Base-by-base conservation (phyloP, 2,888 invertebrate genomes). In the Sphinx pinastri region DNA sequence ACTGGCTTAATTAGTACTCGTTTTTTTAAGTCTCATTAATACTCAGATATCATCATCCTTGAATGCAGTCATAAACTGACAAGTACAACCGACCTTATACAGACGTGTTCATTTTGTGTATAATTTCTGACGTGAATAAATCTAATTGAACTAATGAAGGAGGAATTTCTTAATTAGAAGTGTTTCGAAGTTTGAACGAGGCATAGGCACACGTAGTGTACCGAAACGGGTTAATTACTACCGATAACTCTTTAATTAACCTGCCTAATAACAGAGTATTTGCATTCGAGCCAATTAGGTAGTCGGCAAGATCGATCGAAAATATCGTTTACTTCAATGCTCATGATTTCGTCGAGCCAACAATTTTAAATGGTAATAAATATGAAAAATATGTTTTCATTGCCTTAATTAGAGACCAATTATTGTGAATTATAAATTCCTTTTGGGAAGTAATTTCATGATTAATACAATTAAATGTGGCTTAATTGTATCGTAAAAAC, bases 241-340 rank as follows among this genome's bases (percentile, higher is more conserved):
- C 82, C 92, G 90, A 92, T 92, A 93, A 92, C 91, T 93, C 93
- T 92, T 92, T 93, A 93, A 93, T 93, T 93, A 93, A 92, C 90
- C 91, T 90, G 89, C 90, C 90, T 93, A 92, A 93, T 93, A 92
- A 92, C 90, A 90, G 87, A 88, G 92, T 88, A 88, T 91, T 91
- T 91, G 91, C 92, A 91, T 91, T 89, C 82, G 80, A 87, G 84
- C 88, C 88, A 92, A 92, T 92, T 92, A 92, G 85, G 82, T 80
- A 81, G 79, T 76, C 79, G 75, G 77, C 81, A 78, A 79, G 84
- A 88, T 87, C 88, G 84, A 88, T 89, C 80, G 79, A 81, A 84
- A 84, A 84, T 86, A 84, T 81, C 80, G 78, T 84, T 79, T 78
- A 79, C 76, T 78, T 76, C 77, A 76, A 77, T 74, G 74, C 73